phyloP scores from a whole-genome alignment of 2,888 invertebrate species.

The Cordilura impudica region DNA sequence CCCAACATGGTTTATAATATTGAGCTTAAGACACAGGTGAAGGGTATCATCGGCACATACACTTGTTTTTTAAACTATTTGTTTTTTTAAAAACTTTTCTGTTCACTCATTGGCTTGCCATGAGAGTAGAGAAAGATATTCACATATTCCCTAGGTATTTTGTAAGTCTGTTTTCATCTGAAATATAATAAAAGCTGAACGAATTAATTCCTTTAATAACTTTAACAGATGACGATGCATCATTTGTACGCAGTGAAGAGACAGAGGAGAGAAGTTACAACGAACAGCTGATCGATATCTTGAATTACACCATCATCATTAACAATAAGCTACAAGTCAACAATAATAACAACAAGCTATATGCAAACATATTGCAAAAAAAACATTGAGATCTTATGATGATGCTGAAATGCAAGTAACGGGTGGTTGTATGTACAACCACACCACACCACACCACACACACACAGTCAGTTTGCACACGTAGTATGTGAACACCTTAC shows the following conservation, averaged over 20 bases:
- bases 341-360: constrained; percentile 7
- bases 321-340: too few relatives aligned
- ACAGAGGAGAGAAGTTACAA: constrained; percentile 31
- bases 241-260: constrained; percentile 21
- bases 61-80: too few relatives aligned
- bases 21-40: too few relatives aligned
- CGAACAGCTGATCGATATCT: constrained; percentile 58
- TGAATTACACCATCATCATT: constrained; percentile 54
- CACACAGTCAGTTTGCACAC: neutral
- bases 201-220: constrained; percentile 31
- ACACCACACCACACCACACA: neutral
- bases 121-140: too few relatives aligned
- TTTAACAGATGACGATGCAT: constrained; percentile 1
- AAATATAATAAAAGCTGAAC: too few relatives aligned
- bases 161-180: too few relatives aligned
- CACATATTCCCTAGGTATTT: too few relatives aligned
- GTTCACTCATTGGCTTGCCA: too few relatives aligned
- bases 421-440: neutral
- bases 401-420: neutral
- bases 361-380: constrained; percentile 5
- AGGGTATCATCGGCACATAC: too few relatives aligned
- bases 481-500: constrained; percentile 45
- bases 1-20: too few relatives aligned
- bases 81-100: too few relatives aligned
- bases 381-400: constrained; percentile 13